Evolutionary conservation across 2,888 invertebrate genomes (phyloP).

Genomic region (Ormyrus pomaceus): DNA sequence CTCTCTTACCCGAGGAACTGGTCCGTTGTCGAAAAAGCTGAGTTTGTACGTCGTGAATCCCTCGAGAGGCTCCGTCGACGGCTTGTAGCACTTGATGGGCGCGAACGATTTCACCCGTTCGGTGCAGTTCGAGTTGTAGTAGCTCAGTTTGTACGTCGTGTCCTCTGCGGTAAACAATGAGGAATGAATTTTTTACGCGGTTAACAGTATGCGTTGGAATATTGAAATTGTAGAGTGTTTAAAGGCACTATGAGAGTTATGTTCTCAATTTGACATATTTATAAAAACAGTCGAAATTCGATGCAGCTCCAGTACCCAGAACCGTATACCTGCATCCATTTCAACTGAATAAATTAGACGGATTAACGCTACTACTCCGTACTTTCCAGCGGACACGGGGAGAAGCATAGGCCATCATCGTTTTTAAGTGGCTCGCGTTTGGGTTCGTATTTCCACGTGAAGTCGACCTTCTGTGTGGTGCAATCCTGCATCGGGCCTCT

Average conservation of each 20-base stretch:
- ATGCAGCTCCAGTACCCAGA: too few species aligned
- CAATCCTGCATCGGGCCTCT: slow-evolving; percentile 84
- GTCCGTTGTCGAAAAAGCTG: slow-evolving; percentile 77
- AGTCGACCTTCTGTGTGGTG: slow-evolving; percentile 86
- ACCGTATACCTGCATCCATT: too few species aligned
- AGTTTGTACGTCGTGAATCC: slow-evolving; percentile 78
- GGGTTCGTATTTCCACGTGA: slow-evolving; percentile 72
- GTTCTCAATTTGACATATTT: too few species aligned
- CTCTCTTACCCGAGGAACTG: slow-evolving; percentile 60
- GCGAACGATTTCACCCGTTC: slow-evolving; percentile 75
- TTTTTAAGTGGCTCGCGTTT: slow-evolving; percentile 32
- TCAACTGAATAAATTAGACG: too few species aligned
- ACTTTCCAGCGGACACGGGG: slow-evolving; percentile 40
- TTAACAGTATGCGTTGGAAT: too few species aligned
- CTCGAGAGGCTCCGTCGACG: slow-evolving; percentile 78
- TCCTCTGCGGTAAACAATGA: slow-evolving; percentile 74
- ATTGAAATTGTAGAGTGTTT: too few species aligned
- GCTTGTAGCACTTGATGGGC: slow-evolving; percentile 77
- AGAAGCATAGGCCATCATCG: slow-evolving; percentile 37
- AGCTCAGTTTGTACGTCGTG: slow-evolving; percentile 82
- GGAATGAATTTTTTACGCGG: too few species aligned
- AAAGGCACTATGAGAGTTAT: too few species aligned
- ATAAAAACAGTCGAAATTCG: too few species aligned
- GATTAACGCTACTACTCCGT: neutral
- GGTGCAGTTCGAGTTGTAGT: slow-evolving; percentile 77